Evolutionary conservation across 2,888 invertebrate genomes (phyloP), one percentile per base, ranked within the genome.

Genomic region (Flabesymbios commensalis): DNA sequence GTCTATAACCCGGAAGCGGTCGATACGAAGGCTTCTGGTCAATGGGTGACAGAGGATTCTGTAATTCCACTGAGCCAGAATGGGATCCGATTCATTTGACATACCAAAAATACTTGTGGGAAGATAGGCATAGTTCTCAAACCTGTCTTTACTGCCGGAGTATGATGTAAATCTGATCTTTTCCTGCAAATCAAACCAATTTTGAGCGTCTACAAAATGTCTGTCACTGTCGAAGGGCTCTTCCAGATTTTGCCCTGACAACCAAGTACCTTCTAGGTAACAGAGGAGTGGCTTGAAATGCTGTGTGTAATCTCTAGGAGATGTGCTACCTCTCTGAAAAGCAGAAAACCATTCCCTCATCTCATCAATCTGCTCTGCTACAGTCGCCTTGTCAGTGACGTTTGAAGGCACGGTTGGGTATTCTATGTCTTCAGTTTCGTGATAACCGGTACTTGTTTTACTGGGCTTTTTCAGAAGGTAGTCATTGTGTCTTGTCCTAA

Each of bases 401-500:
- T n/a, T n/a, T n/a, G n/a, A n/a, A n/a, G n/a, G n/a, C n/a, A 75
- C 74, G 2, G 64, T 69, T 5, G 75, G 75, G 3, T 59, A n/a
- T 24, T 49, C 74, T 5, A 78, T 69, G 19, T 72, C 67, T 33
- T 75, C 74, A 1, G 65, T 60, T 1, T 59, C 64, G 47, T 75
- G 64, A 57, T 71, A 76, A 4, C 49, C 48, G 1, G 49, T 55
- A 4, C 55, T 65, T 5, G 49, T 70, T 26, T 45, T 64, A 28
- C 66, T 66, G 2, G 75, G 55, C 53, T 33, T 51, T 31, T 33
- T 31, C 3, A 62, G 57, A 14, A n/a, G 22, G 69, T 75, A 78
- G 64, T 78, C 78, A 61, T 78, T 78, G 67, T 78, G 78, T 17
- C 78, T 63, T 1, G 78, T 78, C 36, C 63, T 74, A 72, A 26